These are phyloP conservation scores for Phyllostomus hastatus DNA, from an alignment of 2,113 vertebrate species.

Conservation along the genomic window DNA sequence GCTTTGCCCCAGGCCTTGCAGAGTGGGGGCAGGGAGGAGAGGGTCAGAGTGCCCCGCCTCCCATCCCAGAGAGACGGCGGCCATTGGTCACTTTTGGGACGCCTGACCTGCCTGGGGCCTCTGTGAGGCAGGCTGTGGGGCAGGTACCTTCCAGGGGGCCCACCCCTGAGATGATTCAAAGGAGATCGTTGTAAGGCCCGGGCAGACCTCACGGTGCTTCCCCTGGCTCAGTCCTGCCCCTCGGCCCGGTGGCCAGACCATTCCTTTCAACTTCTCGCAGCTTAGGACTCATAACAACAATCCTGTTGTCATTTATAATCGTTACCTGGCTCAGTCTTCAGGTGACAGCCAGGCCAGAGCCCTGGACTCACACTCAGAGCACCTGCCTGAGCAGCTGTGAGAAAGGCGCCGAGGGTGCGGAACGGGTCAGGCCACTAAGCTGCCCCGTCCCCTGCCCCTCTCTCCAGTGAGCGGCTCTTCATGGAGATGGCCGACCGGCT, in stretches of 20 bases:
- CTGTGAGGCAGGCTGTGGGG: not conserved
- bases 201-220: not conserved
- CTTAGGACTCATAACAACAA: not conserved
- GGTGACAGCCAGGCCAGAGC: not conserved
- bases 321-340: not conserved
- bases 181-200: not conserved
- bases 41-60: not conserved
- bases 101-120: not conserved
- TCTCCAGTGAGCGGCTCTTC: conserved; percentile 88
- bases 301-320: not conserved
- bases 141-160: not conserved
- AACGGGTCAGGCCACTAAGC: not conserved
- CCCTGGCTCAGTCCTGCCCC: not conserved
- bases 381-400: not conserved
- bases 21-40: not conserved
- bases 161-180: not conserved
- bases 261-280: no score
- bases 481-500: conserved; percentile 92
- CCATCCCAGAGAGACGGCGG: not conserved
- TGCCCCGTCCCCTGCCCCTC: not conserved
- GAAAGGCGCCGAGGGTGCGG: not conserved
- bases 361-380: not conserved
- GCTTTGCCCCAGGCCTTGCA: not conserved
- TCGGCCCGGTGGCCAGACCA: not conserved
- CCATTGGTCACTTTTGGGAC: not conserved